Evolutionary conservation across 2,113 vertebrate genomes (phyloP).

Genomic region (Alces alces): DNA sequence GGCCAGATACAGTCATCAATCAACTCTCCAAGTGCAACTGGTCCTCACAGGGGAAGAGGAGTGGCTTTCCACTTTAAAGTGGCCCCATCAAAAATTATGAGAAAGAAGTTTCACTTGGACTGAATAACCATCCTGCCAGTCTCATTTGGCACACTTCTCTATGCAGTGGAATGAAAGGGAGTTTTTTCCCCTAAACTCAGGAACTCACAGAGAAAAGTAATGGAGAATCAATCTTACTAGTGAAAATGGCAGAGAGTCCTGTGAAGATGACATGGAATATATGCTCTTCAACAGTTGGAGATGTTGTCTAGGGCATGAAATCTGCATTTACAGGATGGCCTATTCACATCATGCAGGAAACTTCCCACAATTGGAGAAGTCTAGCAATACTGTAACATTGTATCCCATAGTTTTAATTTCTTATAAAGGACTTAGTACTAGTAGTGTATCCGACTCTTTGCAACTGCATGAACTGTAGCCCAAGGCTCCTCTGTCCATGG

Average conservation of each 20-base stretch:
- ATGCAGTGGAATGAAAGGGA: background rate
- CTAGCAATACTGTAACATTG: background rate
- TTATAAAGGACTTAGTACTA: background rate
- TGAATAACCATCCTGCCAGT: background rate
- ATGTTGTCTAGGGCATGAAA: constrained; percentile 21
- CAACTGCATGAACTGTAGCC: background rate
- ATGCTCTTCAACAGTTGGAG: constrained; percentile 21
- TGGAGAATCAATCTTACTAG: background rate
- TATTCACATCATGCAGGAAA: constrained; percentile 45
- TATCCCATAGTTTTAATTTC: background rate
- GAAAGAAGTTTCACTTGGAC: background rate
- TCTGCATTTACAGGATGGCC: background rate
- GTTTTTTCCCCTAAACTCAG: background rate
- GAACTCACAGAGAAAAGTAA: background rate
- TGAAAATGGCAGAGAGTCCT: background rate
- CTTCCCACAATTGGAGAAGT: background rate
- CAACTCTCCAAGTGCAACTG: background rate
- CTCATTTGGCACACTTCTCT: background rate
- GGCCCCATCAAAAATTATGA: background rate
- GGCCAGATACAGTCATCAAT: constrained; percentile 12
- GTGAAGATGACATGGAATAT: constrained; percentile 5
- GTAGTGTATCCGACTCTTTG: background rate
- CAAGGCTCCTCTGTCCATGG: background rate
- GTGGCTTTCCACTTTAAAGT: constrained; percentile 20
- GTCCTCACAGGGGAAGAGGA: background rate